Base-by-base conservation (phyloP, 2,888 invertebrate species). In the Habrosyne pyritoides region DNA sequence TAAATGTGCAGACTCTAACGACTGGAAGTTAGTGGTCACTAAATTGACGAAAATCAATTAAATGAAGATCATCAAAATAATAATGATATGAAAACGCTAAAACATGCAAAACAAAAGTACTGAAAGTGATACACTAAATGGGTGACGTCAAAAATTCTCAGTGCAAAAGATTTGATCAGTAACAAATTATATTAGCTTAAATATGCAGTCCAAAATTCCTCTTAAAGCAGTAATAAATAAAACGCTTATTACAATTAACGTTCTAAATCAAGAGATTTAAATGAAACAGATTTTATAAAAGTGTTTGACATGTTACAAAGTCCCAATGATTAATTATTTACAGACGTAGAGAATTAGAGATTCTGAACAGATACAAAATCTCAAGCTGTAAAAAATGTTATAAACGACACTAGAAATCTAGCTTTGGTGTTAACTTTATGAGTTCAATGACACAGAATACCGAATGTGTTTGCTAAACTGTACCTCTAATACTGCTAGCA, bases 401-500 rank as follows among this genome's bases (percentile, higher is more conserved):
- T 42, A 18, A 42, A 42, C 42, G 42, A 42, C 18, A 8, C 42
- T 42, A 42, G 42, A 42, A 42, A 18, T 42, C 42, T 42, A 42
- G 42, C n/a, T 42, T 42, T 42, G 14, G 18, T 18, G 42, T 18
- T 8, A 42, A 42, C 42, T 42, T 42, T 42, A 42, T 42, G 42
- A 18, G 42, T 42, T 42, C 42, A 42, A 8, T 18, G 42, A 42
- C 42, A 18, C 18, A n/a, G 42, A 18, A 42, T 36, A 36, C 36
- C n/a, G 36, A 36, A 36, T 36, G 12, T 42, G 42, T 42, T 42
- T 42, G 42, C 42, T 42, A 42, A 42, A 42, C n/a, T 33, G 18
- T 42, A 42, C 42, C 18, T 18, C 18, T 33, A 5, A n/a, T 33
- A 33, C 1, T n/a, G 42, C 8, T 42, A 7, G 18, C 42, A 18